Base-by-base conservation (phyloP, 2,797 vertebrate species). In the Myoxocephalus aenaeus region DNA sequence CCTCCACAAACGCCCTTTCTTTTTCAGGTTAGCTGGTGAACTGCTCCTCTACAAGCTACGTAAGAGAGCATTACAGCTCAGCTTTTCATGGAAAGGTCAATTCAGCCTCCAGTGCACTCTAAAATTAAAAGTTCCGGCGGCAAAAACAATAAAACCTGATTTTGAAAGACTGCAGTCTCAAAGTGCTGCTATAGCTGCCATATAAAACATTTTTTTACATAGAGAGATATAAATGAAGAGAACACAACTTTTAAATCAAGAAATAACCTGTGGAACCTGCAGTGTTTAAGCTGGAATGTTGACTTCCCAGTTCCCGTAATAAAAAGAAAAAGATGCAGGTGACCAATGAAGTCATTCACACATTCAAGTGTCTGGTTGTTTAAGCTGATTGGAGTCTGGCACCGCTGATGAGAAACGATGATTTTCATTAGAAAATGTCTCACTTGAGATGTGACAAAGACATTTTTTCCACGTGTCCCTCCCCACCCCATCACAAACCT, bases 1-100 rank as follows among this genome's bases (percentile, higher is more conserved):
- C 82, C 77, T 78, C 51, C 75, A 70, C 73, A 86, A 70, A 79
- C 36, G 15, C 20, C 65, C 56, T 65, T 72, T 65, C 77, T 32
- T 64, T 51, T 48, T 38, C 46, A 73, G 53, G 70, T 59, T 62
- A 71, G 51, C 51, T 38, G 40, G 56, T 34, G 38, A 79, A 38
- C 42, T 56, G 48, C 67, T 68, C 53, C 63, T 73, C 66, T 70
- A 9, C 40, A 53, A 71, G 73, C 62, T 53, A 48, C 5, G 15
- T 20, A 6, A 59, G 53, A 70, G 17, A 68, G 50, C 48, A 57
- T 66, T 79, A 53, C 53, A 75, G 66, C 54, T 56, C 48, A 36
- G 65, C 12, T 66, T 77, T 77, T 75, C 57, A 78, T 77, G 13
- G 50, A 72, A 58, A 61, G 10, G 67, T 51, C 32, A 74, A 29